Evolutionary conservation across 37 sponge, comb jelly and placozoan genomes (phyloP).

Genomic region (Aplysina aerophoba): DNA sequence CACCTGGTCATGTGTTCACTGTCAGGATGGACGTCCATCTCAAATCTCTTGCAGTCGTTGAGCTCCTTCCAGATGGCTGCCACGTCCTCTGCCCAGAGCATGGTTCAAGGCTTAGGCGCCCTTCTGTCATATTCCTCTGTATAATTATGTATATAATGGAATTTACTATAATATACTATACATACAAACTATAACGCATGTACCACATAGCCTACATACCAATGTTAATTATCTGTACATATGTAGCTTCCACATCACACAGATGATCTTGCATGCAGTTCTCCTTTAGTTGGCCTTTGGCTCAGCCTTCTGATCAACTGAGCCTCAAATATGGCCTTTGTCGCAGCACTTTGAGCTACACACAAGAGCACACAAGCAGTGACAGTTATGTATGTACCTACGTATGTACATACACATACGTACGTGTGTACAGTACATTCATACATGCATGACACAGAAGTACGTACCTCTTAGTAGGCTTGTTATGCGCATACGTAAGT

Average conservation of each 20-base stretch:
- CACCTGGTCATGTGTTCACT: slow-evolving; percentile 94
- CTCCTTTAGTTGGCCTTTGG: slow-evolving; percentile 70
- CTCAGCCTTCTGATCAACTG: slow-evolving; percentile 63
- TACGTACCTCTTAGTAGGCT: too few relatives aligned
- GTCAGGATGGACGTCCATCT: slow-evolving; percentile 96
- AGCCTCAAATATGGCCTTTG: slow-evolving; percentile 53
- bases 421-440: too few relatives aligned
- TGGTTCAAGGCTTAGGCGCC: slow-evolving; percentile 97
- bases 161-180: too few relatives aligned
- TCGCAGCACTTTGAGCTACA: slow-evolving; percentile 63
- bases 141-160: too few relatives aligned
- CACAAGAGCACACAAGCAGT: background rate
- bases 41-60: slow-evolving; percentile 88
- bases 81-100: slow-evolving; percentile 88
- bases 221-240: too few relatives aligned
- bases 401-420: slow-evolving; percentile 3
- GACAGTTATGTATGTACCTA: background rate
- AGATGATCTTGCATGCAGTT: too few relatives aligned
- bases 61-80: slow-evolving; percentile 90
- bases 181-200: too few relatives aligned
- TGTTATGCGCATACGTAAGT: too few relatives aligned
- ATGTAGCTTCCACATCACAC: too few relatives aligned
- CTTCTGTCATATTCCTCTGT: slow-evolving; percentile 64
- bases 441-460: too few relatives aligned
- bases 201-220: too few relatives aligned